Base-by-base conservation (phyloP, 1,140 invertebrate species). In the Cyrtorhinus lividipennis region DNA sequence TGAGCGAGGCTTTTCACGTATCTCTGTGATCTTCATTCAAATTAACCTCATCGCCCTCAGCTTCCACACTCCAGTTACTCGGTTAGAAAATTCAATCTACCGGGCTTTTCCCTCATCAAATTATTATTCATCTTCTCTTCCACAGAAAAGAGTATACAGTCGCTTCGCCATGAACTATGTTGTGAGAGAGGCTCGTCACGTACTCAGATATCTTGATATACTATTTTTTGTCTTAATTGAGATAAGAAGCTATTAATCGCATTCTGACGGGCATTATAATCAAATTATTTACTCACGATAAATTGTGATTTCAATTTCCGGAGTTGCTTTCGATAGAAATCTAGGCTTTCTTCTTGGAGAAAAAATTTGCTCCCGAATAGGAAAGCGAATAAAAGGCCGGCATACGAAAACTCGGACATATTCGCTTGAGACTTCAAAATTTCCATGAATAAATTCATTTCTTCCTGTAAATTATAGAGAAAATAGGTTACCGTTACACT, bases 391-490 rank as follows among this genome's bases (percentile, higher is more conserved):
- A 74, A 67, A 1, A 78, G 65, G 15, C 70, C 70, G 30, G 74
- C 70, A 22, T 73, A 65, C 1, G 78, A 77, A 22, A 75, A 71
- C 15, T 71, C 63, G 0, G 76, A 77, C 2, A 69, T 62, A 2
- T 78, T 76, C 18, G 76, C 62, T 0, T 75, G 0, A 20, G 68
- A 59, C 67, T 79, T 80, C 0, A 71, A 0, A 73, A 12, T 0
- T 23, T 59, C 58, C 27, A 15, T 30, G 23, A 68, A 24, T 1
- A 76, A 13, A 64, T 73, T 77, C 38, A 71, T 72, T 15, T 73
- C 67, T 2, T 68, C 61, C 77, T 79, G n/a, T n/a, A n/a, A n/a
- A n/a, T n/a, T n/a, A n/a, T n/a, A n/a, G n/a, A n/a, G n/a, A 68
- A 23, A 72, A 68, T 44, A 66, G 26, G 25, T 59, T 12, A 24